Percentiles rank a stretch among this genome's conserved stretches.
Conservation (phyloP, 2,888 invertebrate genomes). For the Harpalus rubripes region DNA sequence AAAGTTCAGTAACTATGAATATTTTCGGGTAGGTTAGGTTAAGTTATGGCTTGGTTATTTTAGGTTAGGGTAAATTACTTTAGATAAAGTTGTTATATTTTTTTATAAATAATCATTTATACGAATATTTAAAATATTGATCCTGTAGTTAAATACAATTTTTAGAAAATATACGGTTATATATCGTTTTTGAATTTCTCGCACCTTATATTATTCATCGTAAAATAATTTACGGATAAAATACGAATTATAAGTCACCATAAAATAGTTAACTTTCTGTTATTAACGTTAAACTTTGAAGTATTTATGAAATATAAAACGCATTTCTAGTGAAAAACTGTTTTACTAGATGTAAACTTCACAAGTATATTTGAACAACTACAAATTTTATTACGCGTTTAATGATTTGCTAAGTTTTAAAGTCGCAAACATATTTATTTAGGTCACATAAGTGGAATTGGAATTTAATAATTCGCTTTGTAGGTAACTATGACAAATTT, state of each 20-base stretch:
- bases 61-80: too few species aligned
- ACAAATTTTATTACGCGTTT: conserved; percentile 15
- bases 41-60: too few species aligned
- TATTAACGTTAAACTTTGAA: not conserved
- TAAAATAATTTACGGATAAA: not conserved
- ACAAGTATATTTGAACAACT: not conserved
- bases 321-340: not conserved
- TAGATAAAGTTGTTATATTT: too few species aligned
- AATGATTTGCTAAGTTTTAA: not conserved
- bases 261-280: not conserved
- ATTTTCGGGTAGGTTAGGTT: too few species aligned
- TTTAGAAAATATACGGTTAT: not conserved
- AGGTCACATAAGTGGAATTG: not conserved
- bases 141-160: not conserved
- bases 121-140: too few species aligned
- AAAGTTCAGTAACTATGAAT: too few species aligned
- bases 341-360: not conserved
- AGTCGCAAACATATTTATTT: not conserved
- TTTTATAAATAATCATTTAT: too few species aligned
- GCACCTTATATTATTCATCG: not conserved
- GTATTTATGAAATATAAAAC: not conserved
- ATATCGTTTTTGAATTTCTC: not conserved
- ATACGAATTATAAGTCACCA: not conserved
- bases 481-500: not conserved
- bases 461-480: not conserved